phyloP scores from a whole-genome alignment of 2,888 invertebrate species.

The Lochmaea crataegi region DNA sequence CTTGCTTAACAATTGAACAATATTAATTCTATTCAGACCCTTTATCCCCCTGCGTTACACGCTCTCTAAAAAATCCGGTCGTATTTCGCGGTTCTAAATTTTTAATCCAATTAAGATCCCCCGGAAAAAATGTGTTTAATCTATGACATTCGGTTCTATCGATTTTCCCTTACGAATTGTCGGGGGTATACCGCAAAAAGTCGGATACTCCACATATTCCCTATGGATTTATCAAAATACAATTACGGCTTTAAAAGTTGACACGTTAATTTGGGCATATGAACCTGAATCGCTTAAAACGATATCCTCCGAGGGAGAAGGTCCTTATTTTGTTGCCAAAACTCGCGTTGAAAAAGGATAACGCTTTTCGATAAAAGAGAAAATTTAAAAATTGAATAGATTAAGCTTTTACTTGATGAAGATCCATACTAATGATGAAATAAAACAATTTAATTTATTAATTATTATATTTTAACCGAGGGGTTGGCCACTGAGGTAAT shows the following conservation, averaged over 20 bases:
- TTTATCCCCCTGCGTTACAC: not conserved
- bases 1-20: too few relatives aligned
- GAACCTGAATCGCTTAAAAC: not conserved
- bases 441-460: too few relatives aligned
- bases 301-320: slow-evolving; percentile 11
- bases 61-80: not conserved
- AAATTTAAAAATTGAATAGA: too few relatives aligned
- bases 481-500: too few relatives aligned
- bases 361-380: not conserved
- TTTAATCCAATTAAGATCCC: too few relatives aligned
- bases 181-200: not conserved
- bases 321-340: not conserved
- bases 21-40: too few relatives aligned
- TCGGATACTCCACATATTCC: slow-evolving; percentile 1
- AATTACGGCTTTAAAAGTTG: slow-evolving; percentile 23
- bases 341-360: not conserved
- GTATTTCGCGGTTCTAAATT: not conserved
- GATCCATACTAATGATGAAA: too few relatives aligned
- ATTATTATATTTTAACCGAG: too few relatives aligned
- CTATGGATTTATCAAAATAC: slow-evolving; percentile 21
- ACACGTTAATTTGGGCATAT: slow-evolving; percentile 20
- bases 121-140: not conserved
- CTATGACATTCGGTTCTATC: slow-evolving; percentile 5
- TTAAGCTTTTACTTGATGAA: too few relatives aligned
- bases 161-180: slow-evolving; percentile 4